A percentile compares a stretch with the other conserved stretches of the same genome.
These are phyloP conservation scores for Nycticebus coucang DNA, from an alignment of 2,113 vertebrate genomes.

Conservation along the genomic window DNA sequence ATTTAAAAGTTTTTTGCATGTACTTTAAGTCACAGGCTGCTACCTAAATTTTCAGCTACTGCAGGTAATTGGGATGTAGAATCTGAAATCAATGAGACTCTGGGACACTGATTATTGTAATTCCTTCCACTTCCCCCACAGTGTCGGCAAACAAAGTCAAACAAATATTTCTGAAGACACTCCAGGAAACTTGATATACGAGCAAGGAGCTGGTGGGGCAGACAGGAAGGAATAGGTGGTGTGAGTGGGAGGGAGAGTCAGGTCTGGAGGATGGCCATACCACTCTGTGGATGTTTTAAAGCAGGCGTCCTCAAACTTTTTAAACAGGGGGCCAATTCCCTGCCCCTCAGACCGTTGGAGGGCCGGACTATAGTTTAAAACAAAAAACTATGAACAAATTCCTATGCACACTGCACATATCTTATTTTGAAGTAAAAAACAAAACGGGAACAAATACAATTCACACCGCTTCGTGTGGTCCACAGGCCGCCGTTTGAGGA, in stretches of 20 bases:
- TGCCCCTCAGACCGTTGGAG: too few species aligned
- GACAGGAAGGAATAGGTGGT: background rate
- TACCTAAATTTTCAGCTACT: background rate
- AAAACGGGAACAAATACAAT: too few species aligned
- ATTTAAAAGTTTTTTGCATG: background rate
- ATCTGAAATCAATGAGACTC: conserved; percentile 18
- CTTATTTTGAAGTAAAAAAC: too few species aligned
- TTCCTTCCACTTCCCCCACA: background rate
- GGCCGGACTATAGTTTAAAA: too few species aligned
- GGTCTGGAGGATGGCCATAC: background rate
- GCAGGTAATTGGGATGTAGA: background rate
- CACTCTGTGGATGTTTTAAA: conserved; percentile 16
- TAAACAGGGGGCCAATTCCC: too few species aligned
- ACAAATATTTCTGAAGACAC: background rate
- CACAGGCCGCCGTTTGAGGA: too few species aligned
- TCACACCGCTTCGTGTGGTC: too few species aligned
- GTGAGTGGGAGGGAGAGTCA: background rate
- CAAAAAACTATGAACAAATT: too few species aligned
- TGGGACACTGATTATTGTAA: background rate
- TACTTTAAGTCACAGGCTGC: background rate
- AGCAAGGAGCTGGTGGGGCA: conserved; percentile 13
- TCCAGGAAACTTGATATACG: background rate
- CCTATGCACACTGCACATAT: too few species aligned
- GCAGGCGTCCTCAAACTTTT: too few species aligned
- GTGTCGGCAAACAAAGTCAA: conserved; percentile 19